These are phyloP conservation scores for Rana temporaria DNA, from an alignment of 2,113 vertebrate species.

Conservation along the genomic window DNA sequence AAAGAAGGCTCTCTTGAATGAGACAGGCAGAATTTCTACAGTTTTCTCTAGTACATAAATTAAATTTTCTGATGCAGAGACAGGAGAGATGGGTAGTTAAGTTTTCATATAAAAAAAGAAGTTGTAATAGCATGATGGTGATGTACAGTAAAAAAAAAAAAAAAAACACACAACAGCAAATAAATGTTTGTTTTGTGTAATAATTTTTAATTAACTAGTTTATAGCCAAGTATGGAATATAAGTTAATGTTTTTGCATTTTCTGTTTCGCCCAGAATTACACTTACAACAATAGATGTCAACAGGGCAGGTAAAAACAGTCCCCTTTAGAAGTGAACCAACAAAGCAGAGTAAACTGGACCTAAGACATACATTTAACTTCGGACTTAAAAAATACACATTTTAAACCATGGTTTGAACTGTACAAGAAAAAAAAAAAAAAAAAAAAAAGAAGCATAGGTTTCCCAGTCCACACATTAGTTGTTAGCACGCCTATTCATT, in stretches of 20 bases:
- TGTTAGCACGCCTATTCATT: constrained; percentile 70
- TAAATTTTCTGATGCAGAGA: too few species aligned
- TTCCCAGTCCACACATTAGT: neutral
- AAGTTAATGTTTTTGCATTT: neutral
- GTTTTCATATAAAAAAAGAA: too few species aligned
- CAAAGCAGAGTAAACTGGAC: constrained; percentile 5
- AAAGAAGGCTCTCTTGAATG: too few species aligned
- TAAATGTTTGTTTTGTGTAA: neutral
- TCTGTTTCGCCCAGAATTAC: neutral
- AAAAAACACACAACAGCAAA: neutral
- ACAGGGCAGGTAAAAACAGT: neutral
- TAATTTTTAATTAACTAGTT: neutral
- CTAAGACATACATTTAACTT: neutral
- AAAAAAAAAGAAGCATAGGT: neutral
- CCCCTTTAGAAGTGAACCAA: neutral
- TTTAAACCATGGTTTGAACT: neutral
- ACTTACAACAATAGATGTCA: neutral
- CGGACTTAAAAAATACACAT: neutral
- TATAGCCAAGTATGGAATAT: neutral
- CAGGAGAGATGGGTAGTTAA: too few species aligned
- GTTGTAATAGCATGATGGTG: too few species aligned
- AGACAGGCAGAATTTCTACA: too few species aligned
- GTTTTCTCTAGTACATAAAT: too few species aligned
- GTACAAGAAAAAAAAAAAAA: neutral
- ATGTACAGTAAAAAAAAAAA: too few species aligned